Base-by-base conservation (phyloP, 1,140 invertebrate species). In the Melitaea cinxia region DNA sequence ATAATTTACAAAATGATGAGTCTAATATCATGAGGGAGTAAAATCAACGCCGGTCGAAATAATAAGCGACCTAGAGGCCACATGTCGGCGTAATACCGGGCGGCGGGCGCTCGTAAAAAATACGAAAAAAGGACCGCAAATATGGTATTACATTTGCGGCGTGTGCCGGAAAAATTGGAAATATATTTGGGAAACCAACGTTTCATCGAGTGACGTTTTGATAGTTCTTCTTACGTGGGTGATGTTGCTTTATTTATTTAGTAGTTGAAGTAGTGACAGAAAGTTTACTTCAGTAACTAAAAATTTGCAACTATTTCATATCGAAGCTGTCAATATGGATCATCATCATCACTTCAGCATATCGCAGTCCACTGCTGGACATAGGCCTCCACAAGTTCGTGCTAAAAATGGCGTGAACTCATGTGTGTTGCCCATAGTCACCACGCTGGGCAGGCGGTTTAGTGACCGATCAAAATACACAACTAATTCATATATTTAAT, bases 51-150 rank as follows among this genome's bases (percentile, higher is more conserved):
- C 68, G 59, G 70, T 68, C 62, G 70, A 86, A 82, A 85, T 87
- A 87, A 87, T 85, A 87, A 82, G 74, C 74, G 73, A 73, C 73
- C 75, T 78, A 60, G 54, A 64, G 70, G 72, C 75, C 82, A 85
- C 77, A 87, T 85, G 83, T 77, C 80, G 80, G 57, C 77, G 70
- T 83, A 84, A 85, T 84, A 83, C 78, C 77, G 68, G 63, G 71
- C 70, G 74, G 68, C 60, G 66, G 59, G 67, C 15, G 72, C 78
- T 85, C 83, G 83, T 85, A 86, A 87, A 87, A 87, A 85, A 84
- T 82, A 77, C 78, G 75, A 80, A 80, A 33, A n/a, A 82, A 82
- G 77, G 70, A 75, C 75, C 78, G 75, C 82, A 80, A 86, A 84
- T 83, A 78, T 74, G 68, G 78, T 83, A 83, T 85, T 85, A 84